Evolutionary conservation across 2,113 vertebrate species (phyloP), one percentile per base, ranked within the genome.

Genomic region (Carassius carassius): DNA sequence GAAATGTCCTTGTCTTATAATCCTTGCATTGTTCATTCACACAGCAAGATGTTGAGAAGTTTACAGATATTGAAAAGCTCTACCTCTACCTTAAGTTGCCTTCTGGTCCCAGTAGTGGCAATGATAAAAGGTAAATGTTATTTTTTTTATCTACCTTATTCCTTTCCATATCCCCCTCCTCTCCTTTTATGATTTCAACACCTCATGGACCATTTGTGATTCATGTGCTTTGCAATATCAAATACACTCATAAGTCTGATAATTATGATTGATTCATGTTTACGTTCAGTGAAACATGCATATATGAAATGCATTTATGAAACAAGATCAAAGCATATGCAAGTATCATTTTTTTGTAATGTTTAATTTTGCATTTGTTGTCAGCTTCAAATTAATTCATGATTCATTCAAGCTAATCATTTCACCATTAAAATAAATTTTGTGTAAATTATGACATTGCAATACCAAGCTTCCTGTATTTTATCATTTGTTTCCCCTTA

Each of bases 21-120:
- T 69, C 1, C 14, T 32, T 83, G 47, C 85, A 35, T 86, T 23
- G 86, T 49, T 82, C 83, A 1, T 80, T 92, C 92, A 90, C 91
- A 74, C 94, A 99, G 98, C 97, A 99, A 98, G 98, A 99, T 97
- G 97, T 99, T 96, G 98, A 99, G 97, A 99, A 99, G 97, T 99
- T 99, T 98, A 99, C 98, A 98, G 98, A 99, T 94, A 94, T 99
- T 92, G 98, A 99, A 96, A 99, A 99, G 96, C 98, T 99, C 98
- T 99, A 99, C 98, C 98, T 99, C 98, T 99, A 99, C 97, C 98
- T 99, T 96, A 97, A 99, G 94, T 96, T 99, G 98, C 98, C 98
- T 99, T 99, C 97, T 96, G 97, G 98, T 95, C 96, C 97, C 93
- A 98, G 92, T 95, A 98, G 94, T 96, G 97, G 96, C 94, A 94